Conservation (phyloP, 2,113 vertebrate genomes). For the Danionella cerebrum region DNA sequence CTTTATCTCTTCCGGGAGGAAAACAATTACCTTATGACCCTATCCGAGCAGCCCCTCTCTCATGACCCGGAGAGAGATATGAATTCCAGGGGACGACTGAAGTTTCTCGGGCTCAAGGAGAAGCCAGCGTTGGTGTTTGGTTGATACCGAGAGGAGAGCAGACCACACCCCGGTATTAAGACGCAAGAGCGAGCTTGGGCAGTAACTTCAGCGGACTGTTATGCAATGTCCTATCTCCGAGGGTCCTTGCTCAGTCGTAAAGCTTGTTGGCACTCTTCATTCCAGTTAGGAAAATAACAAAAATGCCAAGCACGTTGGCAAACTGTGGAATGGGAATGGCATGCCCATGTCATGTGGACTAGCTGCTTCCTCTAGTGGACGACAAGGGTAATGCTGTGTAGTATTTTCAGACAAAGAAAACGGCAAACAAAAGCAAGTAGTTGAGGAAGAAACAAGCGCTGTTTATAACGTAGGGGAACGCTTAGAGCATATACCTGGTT, state of each 20-base stretch:
- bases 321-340: too few species aligned
- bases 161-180: conserved; percentile 10
- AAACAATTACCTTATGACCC: conserved; percentile 7
- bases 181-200: not conserved
- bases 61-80: too few species aligned
- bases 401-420: too few species aligned
- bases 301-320: not conserved
- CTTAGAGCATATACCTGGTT: too few species aligned
- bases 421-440: too few species aligned
- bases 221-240: not conserved
- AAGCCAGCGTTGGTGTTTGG: not conserved
- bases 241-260: not conserved
- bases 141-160: not conserved
- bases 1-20: too few species aligned
- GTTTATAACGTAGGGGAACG: too few species aligned
- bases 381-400: too few species aligned
- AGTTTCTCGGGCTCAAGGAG: not conserved
- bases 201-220: not conserved
- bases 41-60: too few species aligned
- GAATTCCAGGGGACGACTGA: not conserved
- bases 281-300: not conserved
- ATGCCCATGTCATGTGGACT: too few species aligned
- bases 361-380: too few species aligned
- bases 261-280: not conserved
- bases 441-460: too few species aligned